phyloP scores from a whole-genome alignment of 2,797 vertebrate genomes.

The Apogon hyalosoma region DNA sequence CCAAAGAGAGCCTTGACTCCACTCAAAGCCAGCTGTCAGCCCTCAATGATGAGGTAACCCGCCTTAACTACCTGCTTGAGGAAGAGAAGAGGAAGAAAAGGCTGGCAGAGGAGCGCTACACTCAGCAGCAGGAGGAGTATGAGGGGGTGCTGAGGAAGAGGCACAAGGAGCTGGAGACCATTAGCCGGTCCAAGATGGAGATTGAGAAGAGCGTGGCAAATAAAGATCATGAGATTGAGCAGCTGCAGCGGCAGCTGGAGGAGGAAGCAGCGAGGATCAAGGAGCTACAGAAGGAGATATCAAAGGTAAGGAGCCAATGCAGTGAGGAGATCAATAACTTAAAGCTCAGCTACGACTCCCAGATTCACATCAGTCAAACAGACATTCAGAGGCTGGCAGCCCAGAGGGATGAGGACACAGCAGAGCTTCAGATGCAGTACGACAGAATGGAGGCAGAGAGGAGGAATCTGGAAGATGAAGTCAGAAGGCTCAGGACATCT shows the following conservation, averaged over 20 bases:
- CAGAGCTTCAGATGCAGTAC: slow-evolving; percentile 85
- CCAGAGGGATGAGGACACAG: slow-evolving; percentile 88
- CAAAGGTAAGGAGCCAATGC: slow-evolving; percentile 97
- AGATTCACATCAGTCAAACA: slow-evolving; percentile 90
- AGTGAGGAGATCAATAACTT: slow-evolving; percentile 92
- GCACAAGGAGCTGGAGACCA: slow-evolving; percentile 90
- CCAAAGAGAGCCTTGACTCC: slow-evolving; percentile 89
- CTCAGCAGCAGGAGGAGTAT: slow-evolving; percentile 90
- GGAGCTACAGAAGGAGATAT: slow-evolving; percentile 92
- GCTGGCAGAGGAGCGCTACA: slow-evolving; percentile 91
- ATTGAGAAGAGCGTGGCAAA: slow-evolving; percentile 90
- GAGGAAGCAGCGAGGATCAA: slow-evolving; percentile 87
- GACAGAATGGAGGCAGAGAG: slow-evolving; percentile 88
- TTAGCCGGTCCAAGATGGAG: slow-evolving; percentile 92
- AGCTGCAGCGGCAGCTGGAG: slow-evolving; percentile 89
- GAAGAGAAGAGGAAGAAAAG: slow-evolving; percentile 92
- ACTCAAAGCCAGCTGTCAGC: slow-evolving; percentile 89
- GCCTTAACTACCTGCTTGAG: slow-evolving; percentile 87
- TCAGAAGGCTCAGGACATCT: slow-evolving; percentile 85
- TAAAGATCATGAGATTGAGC: slow-evolving; percentile 91
- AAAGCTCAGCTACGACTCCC: slow-evolving; percentile 94
- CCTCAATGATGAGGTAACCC: slow-evolving; percentile 88
- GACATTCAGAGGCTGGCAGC: slow-evolving; percentile 90
- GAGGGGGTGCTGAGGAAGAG: slow-evolving; percentile 89
- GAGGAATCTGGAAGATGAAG: slow-evolving; percentile 89